phyloP scores from a whole-genome alignment of 2,797 vertebrate species.

The Sibirionetta formosa region DNA sequence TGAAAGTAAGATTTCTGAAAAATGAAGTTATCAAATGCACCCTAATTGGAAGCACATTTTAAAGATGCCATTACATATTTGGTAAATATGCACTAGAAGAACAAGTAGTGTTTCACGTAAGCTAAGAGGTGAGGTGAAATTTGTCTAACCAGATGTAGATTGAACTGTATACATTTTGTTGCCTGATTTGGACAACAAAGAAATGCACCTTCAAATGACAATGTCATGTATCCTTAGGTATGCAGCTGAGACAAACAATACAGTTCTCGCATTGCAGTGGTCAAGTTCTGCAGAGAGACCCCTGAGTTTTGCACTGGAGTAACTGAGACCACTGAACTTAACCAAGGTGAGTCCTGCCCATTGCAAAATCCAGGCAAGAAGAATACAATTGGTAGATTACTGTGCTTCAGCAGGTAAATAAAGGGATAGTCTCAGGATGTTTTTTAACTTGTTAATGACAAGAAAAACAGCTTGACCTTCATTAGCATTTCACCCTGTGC shows the following conservation, averaged over 20 bases:
- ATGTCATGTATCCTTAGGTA: neutral
- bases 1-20: neutral
- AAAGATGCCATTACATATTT: neutral
- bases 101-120: fast-evolving
- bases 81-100: neutral
- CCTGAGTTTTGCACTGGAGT: fast-evolving
- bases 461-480: neutral
- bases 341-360: neutral
- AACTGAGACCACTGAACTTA: neutral
- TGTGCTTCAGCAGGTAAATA: neutral
- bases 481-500: neutral
- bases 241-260: neutral
- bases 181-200: neutral
- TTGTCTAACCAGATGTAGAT: neutral
- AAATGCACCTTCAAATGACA: neutral
- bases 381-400: neutral
- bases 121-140: neutral
- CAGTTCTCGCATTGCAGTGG: neutral
- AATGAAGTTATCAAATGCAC: neutral
- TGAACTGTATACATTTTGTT: neutral
- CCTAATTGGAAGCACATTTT: neutral
- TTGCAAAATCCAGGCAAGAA: neutral
- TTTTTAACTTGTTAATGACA: neutral
- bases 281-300: neutral
- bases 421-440: fast-evolving